Base-by-base conservation (phyloP, 2,113 vertebrate species). In the Oxyruncus cristatus region DNA sequence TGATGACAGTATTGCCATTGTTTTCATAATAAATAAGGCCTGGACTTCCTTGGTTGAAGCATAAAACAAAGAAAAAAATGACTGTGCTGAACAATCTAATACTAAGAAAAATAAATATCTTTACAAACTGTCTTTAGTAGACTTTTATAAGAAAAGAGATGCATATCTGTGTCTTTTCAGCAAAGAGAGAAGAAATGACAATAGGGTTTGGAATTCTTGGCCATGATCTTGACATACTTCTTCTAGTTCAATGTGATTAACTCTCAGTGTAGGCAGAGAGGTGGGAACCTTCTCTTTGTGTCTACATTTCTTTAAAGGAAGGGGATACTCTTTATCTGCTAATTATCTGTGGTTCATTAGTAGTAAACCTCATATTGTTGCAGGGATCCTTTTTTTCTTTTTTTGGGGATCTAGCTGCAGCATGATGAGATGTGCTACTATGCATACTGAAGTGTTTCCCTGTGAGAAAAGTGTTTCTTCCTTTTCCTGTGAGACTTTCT, bases 161-260 rank as follows among this genome's bases (percentile, higher is more conserved):
- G 1, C 3, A 3, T 41, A 14, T 49, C 16, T 53, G 2, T 61
- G 33, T 53, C 39, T 66, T 70, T 83, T 37, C 28, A 73, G 16
- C 8, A 52, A 62, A 81, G 10, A 72, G 24, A 76, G 21, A 67
- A 55, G 9, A 62, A 8, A 20, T 42, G 3, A 62, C 11, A 52
- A 12, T 3, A 62, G 8, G 4, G 5, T 53, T 82, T 53, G 10
- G 19, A 91, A 73, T 19, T 55, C 44, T 75, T 83, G 23, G 10
- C 26, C 7, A 2, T 63, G 13, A 47, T 28, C 9, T 78, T 71
- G 12, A 0, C 0, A 23, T 19, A 32, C 2, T 27, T 49, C 14
- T 75, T 92, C 58, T 28, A 37, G 28, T 5, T 77, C 8, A 9
- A 6, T 73, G 17, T 58, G 26, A 58, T 30, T 76, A 39, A 50